phyloP scores from a whole-genome alignment of 1,140 invertebrate species.

The Myzus persicae region DNA sequence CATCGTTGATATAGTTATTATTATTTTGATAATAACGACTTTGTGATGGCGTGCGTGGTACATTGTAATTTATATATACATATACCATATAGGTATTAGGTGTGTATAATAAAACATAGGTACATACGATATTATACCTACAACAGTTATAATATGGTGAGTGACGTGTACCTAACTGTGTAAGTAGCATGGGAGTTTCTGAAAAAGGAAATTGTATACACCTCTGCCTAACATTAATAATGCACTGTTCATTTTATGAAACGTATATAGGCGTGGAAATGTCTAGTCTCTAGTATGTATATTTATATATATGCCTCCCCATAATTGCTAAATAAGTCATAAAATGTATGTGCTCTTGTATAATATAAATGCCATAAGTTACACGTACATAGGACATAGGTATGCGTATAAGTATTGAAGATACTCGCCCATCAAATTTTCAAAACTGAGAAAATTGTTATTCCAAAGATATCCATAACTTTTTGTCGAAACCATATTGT shows the following conservation, averaged over 20 bases:
- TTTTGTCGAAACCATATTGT: background rate
- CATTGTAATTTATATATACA: background rate
- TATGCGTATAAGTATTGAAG: background rate
- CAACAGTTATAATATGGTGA: background rate
- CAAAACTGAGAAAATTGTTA: background rate
- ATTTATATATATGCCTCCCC: background rate
- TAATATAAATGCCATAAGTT: background rate
- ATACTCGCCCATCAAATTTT: background rate
- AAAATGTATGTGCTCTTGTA: background rate
- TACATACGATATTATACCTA: background rate
- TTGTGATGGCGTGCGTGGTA: background rate
- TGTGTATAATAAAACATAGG: background rate
- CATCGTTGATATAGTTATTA: conserved; percentile 18
- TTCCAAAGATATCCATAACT: background rate
- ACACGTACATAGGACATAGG: background rate
- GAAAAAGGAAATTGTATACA: conserved; percentile 23
- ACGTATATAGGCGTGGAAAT: background rate
- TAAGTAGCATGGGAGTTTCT: background rate
- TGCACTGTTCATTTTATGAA: background rate
- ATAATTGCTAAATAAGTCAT: background rate
- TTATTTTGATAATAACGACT: conserved; percentile 23
- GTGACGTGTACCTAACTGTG: background rate
- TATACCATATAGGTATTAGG: background rate
- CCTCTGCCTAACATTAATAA: background rate
- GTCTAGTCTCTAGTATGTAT: background rate